These are phyloP conservation scores for Typhlichthys eigenmanni DNA, from an alignment of 2,797 vertebrate genomes.

Conservation along the genomic window DNA sequence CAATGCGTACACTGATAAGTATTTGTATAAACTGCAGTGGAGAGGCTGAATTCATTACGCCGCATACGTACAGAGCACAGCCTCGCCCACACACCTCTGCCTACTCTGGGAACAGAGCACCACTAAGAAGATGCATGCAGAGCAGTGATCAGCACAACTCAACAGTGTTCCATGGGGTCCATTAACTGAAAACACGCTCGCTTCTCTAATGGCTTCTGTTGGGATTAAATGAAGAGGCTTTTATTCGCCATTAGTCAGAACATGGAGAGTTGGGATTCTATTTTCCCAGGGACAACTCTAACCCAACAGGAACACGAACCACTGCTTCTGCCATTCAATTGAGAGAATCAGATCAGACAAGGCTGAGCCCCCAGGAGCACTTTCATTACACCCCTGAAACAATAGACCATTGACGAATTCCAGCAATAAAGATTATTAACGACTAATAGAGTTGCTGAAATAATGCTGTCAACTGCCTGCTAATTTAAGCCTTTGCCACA, in stretches of 20 bases:
- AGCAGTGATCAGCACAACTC: conserved; percentile 50
- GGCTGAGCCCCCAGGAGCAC: conserved; percentile 4
- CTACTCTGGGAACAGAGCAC: conserved; percentile 70
- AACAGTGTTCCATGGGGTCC: conserved; percentile 36
- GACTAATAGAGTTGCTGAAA: neutral
- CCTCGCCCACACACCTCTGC: conserved; percentile 81
- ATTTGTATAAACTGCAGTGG: conserved; percentile 61
- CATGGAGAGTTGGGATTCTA: conserved; percentile 39
- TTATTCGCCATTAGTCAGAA: conserved; percentile 47
- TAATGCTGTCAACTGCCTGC: neutral
- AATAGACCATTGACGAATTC: neutral
- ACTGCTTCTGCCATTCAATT: conserved; percentile 45
- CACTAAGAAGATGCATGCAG: neutral
- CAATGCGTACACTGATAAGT: neutral
- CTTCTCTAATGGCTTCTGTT: conserved; percentile 29
- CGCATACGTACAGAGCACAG: conserved; percentile 67
- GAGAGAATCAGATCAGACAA: conserved; percentile 24
- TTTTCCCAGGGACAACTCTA: conserved; percentile 41
- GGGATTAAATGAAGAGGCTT: conserved; percentile 38
- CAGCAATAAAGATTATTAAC: neutral
- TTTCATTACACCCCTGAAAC: conserved; percentile 3
- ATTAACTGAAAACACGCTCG: conserved; percentile 30
- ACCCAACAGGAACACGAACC: conserved; percentile 36
- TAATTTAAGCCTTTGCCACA: too few species aligned
- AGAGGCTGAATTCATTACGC: conserved; percentile 77